Base-by-base conservation (phyloP, 1,140 invertebrate species). In the Drosophila kohkoa region DNA sequence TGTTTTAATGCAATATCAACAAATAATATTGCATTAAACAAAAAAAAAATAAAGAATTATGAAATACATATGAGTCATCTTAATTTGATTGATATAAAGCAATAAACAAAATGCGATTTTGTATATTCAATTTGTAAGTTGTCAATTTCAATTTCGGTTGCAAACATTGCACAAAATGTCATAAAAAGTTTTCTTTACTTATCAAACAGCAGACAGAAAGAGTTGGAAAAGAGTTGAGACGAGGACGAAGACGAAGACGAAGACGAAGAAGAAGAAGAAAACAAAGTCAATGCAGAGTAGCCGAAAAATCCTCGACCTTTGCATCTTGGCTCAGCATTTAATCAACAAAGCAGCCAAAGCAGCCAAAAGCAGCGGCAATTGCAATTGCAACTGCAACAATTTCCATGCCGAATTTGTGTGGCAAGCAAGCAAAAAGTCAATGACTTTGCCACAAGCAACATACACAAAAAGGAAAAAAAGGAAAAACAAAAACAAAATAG, bases 241-340 rank as follows among this genome's bases (percentile, higher is more conserved):
- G n/a, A 7, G 5, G 32, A 13, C 5, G 25, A 7, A 28, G n/a
- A 58, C n/a, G 10, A 3, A 49, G 13, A 25, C 20, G 20, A 20
- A 43, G 10, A 43, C 4, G n/a, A 7, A 13, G 32, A 41, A 15
- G 41, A 35, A 57, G 62, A 13, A 5, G 25, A 7, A 28, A 13
- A 45, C n/a, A 5, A 3, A 49, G 13, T 13, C 25, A 25, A 55
- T 15, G 41, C 32, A n/a, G 43, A 71, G 43, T n/a, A 30, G 63
- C 54, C 63, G 11, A 66, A 46, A 73, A 62, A 74, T 75, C 72
- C 72, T 75, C 72, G 72, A 75, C 72, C 72, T 75, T 75, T 75
- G 41, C 49, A 60, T 48, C 57, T 60, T 74, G 57, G 57, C 65
- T 57, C 63, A 70, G 49, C 58, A 76, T 72, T 75, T 76, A 72